phyloP scores from a whole-genome alignment of 2,113 vertebrate species.

The Protobothrops flavoviridis region DNA sequence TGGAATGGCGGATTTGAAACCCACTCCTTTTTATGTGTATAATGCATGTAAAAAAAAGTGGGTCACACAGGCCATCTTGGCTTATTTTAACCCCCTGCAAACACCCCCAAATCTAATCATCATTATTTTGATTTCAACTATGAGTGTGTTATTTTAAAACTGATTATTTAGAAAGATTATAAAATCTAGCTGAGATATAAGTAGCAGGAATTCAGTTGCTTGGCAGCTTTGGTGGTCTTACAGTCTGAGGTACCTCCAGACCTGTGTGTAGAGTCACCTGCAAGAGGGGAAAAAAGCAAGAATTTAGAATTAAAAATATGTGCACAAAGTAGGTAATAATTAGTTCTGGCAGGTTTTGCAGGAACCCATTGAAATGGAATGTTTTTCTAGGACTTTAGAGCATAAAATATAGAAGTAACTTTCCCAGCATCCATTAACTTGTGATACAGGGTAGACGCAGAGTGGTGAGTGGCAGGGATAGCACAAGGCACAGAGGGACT shows the following conservation, averaged over 20 bases:
- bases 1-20: background rate
- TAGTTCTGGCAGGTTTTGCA: background rate
- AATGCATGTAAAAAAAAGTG: background rate
- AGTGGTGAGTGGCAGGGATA: background rate
- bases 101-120: background rate
- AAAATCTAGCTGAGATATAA: slow-evolving; percentile 44
- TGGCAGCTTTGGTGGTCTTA: slow-evolving; percentile 71
- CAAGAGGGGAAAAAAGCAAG: slow-evolving; percentile 20
- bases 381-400: background rate
- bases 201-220: slow-evolving; percentile 54
- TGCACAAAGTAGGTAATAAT: background rate
- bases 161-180: slow-evolving; percentile 44
- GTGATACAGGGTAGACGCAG: background rate
- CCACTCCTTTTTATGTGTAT: background rate
- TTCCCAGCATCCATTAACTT: background rate
- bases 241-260: slow-evolving; percentile 86
- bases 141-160: background rate
- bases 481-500: background rate
- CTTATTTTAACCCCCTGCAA: background rate
- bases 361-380: background rate
- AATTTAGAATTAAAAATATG: background rate
- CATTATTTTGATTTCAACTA: slow-evolving; percentile 36
- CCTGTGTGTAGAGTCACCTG: slow-evolving; percentile 93
- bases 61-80: background rate
- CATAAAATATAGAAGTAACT: background rate